A percentile compares a stretch with the other conserved stretches of the same genome.
Conservation (phyloP, 2,888 invertebrate species). For the Leptinotarsa tumamoca region DNA sequence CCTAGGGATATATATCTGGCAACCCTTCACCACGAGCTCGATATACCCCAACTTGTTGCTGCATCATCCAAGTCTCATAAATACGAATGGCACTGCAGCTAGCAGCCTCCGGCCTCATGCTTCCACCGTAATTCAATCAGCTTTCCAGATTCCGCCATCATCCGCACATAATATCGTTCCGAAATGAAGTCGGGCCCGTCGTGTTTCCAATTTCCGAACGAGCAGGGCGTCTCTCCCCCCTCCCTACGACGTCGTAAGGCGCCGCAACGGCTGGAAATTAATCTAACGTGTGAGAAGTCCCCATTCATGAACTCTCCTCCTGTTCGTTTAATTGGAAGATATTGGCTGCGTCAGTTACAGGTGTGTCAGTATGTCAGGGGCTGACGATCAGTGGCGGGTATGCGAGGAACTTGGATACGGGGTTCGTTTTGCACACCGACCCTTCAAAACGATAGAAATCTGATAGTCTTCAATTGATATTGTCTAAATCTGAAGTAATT, state of each 20-base stretch:
- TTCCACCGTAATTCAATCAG: constrained; percentile 6
- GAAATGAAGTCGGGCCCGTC: constrained; percentile 10
- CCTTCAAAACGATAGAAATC: too few relatives aligned
- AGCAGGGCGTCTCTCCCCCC: not conserved
- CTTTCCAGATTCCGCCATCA: not conserved
- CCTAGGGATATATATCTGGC: not conserved
- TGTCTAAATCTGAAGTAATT: too few relatives aligned
- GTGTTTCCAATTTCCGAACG: constrained; percentile 14
- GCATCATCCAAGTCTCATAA: not conserved
- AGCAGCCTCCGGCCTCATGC: not conserved
- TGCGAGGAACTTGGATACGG: not conserved
- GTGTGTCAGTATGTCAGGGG: constrained; percentile 1
- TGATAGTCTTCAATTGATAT: too few relatives aligned
- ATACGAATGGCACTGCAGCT: constrained; percentile 1
- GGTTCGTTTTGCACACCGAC: too few relatives aligned
- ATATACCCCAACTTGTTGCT: not conserved
- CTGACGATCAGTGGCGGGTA: not conserved
- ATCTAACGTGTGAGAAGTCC: constrained; percentile 17
- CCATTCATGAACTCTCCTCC: constrained; percentile 13
- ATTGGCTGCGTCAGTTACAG: constrained; percentile 15
- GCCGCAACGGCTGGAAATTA: constrained; percentile 12
- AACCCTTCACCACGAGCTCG: not conserved
- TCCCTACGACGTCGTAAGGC: not conserved
- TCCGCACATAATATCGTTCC: constrained; percentile 8
- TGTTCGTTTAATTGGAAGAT: constrained; percentile 15